Conservation (phyloP, 2,888 invertebrate species). For the Ctena decussata region DNA sequence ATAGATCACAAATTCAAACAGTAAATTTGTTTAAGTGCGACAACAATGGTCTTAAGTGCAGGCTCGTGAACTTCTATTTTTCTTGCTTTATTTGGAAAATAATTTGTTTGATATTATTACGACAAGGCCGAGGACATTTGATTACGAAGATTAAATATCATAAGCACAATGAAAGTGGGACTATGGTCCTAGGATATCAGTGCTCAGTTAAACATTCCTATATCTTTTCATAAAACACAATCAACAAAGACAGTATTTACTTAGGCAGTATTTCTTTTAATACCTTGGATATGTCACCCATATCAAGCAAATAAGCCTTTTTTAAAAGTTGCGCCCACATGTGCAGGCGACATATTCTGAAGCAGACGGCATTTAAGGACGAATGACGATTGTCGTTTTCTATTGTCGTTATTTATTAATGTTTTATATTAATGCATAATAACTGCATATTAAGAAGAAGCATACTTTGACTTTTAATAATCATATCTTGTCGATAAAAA, state of each 20-base stretch:
- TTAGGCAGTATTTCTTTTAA: slow-evolving; percentile 8
- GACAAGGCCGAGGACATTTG: slow-evolving; percentile 49
- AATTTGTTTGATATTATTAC: slow-evolving; percentile 56
- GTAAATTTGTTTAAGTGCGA: slow-evolving; percentile 55
- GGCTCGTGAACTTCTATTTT: slow-evolving; percentile 46
- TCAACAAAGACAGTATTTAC: slow-evolving; percentile 51
- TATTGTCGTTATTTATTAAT: neutral
- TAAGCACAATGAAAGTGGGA: slow-evolving; percentile 55
- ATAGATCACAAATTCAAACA: slow-evolving; percentile 49
- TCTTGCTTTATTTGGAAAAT: slow-evolving; percentile 50
- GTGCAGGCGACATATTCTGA: neutral
- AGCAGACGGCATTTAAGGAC: neutral
- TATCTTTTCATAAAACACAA: slow-evolving; percentile 26
- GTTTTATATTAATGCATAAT: too few relatives aligned
- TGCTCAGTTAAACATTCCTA: slow-evolving; percentile 3
- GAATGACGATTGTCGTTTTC: neutral
- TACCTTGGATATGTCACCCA: slow-evolving; percentile 3
- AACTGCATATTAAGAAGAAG: too few relatives aligned
- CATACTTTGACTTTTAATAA: too few relatives aligned
- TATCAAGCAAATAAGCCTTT: slow-evolving; percentile 1
- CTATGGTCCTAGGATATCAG: slow-evolving; percentile 33
- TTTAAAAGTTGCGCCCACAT: neutral
- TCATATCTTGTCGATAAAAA: too few relatives aligned
- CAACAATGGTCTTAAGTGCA: slow-evolving; percentile 51
- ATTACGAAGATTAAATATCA: slow-evolving; percentile 37